phyloP scores from a whole-genome alignment of 1,140 invertebrate species.

The Ceratosolen solmsi region DNA sequence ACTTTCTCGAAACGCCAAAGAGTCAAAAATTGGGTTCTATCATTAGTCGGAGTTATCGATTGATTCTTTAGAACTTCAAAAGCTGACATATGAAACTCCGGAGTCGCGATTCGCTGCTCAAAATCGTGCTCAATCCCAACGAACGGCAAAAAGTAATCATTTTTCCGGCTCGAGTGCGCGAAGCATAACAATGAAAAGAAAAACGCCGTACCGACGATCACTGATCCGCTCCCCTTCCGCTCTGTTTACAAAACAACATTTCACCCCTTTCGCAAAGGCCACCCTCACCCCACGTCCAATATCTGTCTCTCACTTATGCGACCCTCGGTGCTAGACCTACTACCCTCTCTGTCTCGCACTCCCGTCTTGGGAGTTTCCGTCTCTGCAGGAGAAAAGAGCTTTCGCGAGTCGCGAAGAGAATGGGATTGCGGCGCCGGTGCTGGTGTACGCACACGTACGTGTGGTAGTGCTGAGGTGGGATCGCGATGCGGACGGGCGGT shows the following conservation, averaged over 20 bases:
- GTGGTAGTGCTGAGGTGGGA: too few species aligned
- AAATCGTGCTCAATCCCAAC: not conserved
- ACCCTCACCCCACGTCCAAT: not conserved
- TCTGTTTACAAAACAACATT: constrained; percentile 1
- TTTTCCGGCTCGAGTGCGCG: not conserved
- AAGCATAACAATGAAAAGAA: not conserved
- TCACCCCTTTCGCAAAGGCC: not conserved
- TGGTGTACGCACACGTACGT: not conserved
- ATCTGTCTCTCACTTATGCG: too few species aligned
- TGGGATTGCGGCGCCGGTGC: too few species aligned
- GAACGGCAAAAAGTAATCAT: not conserved
- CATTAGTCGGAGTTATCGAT: too few species aligned
- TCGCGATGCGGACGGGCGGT: not conserved
- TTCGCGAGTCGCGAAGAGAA: too few species aligned
- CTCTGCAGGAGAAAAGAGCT: not conserved
- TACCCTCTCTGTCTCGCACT: too few species aligned
- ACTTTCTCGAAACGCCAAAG: too few species aligned
- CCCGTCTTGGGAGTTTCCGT: too few species aligned
- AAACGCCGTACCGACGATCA: not conserved
- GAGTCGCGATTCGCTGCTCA: too few species aligned
- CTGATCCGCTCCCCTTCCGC: not conserved
- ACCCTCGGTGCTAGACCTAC: too few species aligned
- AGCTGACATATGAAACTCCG: not conserved
- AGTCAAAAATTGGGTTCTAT: too few species aligned
- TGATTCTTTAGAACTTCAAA: not conserved